Conservation (phyloP, 2,888 invertebrate genomes). For the Amorpha juglandis region DNA sequence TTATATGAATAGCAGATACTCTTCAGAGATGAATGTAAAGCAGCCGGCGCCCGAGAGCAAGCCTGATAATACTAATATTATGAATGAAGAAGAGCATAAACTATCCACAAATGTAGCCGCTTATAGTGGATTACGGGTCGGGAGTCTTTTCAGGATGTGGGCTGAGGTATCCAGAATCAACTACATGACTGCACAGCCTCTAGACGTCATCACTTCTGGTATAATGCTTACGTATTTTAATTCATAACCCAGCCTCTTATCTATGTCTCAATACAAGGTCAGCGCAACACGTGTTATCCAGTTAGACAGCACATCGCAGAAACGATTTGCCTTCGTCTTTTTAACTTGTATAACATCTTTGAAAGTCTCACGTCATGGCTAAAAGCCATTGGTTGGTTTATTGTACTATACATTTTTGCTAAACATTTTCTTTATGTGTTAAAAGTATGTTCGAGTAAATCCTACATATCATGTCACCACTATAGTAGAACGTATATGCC, state of each 20-base stretch:
- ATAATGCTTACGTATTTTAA: conserved; percentile 10
- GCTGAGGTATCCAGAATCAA: conserved; percentile 63
- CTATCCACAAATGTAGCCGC: neutral
- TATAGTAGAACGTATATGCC: neutral
- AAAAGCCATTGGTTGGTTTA: no score
- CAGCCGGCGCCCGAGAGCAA: neutral
- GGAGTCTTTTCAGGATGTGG: conserved; percentile 53
- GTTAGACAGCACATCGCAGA: no score
- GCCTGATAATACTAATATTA: neutral
- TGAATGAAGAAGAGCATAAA: conserved; percentile 8
- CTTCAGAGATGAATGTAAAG: conserved; percentile 22
- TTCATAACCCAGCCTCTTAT: neutral
- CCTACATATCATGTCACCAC: no score
- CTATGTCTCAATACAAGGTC: no score
- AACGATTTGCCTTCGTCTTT: no score
- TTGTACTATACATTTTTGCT: no score
- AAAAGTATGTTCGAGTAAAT: no score
- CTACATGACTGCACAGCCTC: conserved; percentile 47
- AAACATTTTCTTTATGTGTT: no score
- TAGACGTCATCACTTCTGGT: conserved; percentile 50
- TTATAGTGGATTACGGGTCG: conserved; percentile 44
- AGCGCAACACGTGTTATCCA: no score
- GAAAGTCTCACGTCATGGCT: no score
- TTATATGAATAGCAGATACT: conserved; percentile 29
- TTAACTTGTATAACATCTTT: no score